Evolutionary conservation across 2,113 vertebrate genomes (phyloP).

Genomic region (Merops nubicus): DNA sequence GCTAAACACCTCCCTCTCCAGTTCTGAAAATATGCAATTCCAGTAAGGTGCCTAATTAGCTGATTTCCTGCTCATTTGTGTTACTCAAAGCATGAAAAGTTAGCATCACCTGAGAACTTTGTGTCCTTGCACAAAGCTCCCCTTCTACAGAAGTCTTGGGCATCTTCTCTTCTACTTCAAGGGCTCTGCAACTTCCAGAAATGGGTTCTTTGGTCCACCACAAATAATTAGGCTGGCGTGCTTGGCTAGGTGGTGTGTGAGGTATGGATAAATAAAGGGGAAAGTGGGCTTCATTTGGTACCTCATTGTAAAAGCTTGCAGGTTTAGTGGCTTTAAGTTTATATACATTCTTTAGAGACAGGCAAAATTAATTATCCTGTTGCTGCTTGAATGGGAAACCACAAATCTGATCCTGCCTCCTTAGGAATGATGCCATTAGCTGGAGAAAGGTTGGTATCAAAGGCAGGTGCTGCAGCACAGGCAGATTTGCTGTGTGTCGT

Average conservation of each 20-base stretch:
- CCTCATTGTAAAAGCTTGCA: not conserved
- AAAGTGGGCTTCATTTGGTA: not conserved
- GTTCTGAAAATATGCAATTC: conserved; percentile 31
- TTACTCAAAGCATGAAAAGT: conserved; percentile 29
- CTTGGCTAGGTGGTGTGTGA: not conserved
- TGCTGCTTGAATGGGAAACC: not conserved
- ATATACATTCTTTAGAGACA: not conserved
- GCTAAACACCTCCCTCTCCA: conserved; percentile 11
- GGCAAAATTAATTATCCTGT: not conserved
- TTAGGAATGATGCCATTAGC: not conserved
- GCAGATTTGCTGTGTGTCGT: not conserved
- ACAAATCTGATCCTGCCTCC: not conserved
- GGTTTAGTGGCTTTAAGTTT: not conserved
- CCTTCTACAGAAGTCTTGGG: not conserved
- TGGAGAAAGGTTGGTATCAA: not conserved
- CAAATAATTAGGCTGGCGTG: not conserved
- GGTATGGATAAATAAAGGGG: not conserved
- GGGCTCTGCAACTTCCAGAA: not conserved
- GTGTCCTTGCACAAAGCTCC: not conserved
- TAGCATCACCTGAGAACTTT: not conserved
- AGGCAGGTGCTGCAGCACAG: not conserved
- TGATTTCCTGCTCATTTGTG: conserved; percentile 27
- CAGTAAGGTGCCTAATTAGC: conserved; percentile 38
- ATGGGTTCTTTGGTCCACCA: not conserved
- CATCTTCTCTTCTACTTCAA: not conserved